Base-by-base conservation (phyloP, 2,888 invertebrate species). In the Aethes cnicana region DNA sequence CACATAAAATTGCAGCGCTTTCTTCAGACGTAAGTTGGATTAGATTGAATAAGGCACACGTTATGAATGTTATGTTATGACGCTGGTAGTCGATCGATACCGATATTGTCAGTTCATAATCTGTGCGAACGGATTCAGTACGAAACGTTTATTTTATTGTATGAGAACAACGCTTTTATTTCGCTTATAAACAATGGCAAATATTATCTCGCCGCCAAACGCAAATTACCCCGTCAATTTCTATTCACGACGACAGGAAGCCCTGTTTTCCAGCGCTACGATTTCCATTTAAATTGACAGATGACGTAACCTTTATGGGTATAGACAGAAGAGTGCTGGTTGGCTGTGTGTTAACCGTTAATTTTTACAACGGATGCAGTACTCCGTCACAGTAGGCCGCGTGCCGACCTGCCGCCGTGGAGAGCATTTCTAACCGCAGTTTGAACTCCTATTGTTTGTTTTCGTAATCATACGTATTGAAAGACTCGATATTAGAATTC, bases 241-340 rank as follows among this genome's bases (percentile, higher is more conserved):
- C 70, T 73, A 77, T 74, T 74, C 72, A 78, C 69, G 72, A 74
- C 67, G 68, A 68, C 82, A 79, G 85, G 84, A 81, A 81, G 73
- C 70, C 65, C 66, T 69, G 83, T 83, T 84, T 81, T 77, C 77
- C 74, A 85, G 81, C 80, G 76, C 68, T 61, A 64, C 63, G 66
- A 68, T 52, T 52, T 46, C 71, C 68, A 67, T 66, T 66, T 65
- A 59, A 56, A 63, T 58, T 49, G 54, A 48, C 58, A 55, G 56
- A 53, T 57, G 47, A 59, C 50, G 39, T 37, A 28, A 49, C 41
- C 47, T 56, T 57, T 64, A 67, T 56, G 47, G 30, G 53, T 16
- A 52, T 37, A 54, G 17, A 30, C 8, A 44, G 63, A 71, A 57
- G 58, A 66, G 61, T 26, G 44, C 64, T 59, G 36, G 35, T 49